A percentile compares a stretch with the other conserved stretches of the same genome.
phyloP scores from a whole-genome alignment of 2,797 vertebrate species.

The Ispidina picta region DNA sequence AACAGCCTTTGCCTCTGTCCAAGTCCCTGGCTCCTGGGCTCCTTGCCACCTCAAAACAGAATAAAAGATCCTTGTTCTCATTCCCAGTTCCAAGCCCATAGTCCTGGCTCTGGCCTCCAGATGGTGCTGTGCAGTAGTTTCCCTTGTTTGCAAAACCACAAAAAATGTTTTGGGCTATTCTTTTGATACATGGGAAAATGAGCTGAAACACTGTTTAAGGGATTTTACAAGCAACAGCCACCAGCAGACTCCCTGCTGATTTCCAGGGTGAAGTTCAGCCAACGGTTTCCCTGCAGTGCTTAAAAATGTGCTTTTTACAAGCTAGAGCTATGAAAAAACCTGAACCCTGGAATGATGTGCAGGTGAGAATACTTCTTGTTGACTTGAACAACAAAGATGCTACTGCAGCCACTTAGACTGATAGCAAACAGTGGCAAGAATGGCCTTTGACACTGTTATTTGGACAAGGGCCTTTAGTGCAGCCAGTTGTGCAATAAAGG shows the following conservation, averaged over 20 bases:
- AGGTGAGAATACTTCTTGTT: neutral
- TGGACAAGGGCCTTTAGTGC: neutral
- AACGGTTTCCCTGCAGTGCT: neutral
- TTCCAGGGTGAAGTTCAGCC: neutral
- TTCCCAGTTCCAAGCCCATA: neutral
- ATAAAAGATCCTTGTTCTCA: conserved; percentile 6
- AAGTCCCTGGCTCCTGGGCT: neutral
- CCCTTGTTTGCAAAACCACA: neutral
- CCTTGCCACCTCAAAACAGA: neutral
- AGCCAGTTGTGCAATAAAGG: neutral
- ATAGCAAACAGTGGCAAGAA: neutral
- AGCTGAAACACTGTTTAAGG: neutral
- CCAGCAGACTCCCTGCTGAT: neutral
- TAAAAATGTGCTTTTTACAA: neutral
- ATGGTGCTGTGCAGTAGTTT: conserved; percentile 36
- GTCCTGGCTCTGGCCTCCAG: conserved; percentile 54
- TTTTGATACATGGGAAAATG: neutral
- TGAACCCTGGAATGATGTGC: neutral
- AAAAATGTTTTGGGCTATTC: neutral
- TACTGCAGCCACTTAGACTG: neutral
- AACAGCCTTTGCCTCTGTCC: neutral
- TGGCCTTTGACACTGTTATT: neutral
- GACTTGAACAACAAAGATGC: neutral
- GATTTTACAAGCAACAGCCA: neutral
- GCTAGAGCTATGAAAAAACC: neutral